Percentiles rank a stretch among this genome's conserved stretches.
phyloP scores from a whole-genome alignment of 2,888 invertebrate species.

The Chelonus formosanus region DNA sequence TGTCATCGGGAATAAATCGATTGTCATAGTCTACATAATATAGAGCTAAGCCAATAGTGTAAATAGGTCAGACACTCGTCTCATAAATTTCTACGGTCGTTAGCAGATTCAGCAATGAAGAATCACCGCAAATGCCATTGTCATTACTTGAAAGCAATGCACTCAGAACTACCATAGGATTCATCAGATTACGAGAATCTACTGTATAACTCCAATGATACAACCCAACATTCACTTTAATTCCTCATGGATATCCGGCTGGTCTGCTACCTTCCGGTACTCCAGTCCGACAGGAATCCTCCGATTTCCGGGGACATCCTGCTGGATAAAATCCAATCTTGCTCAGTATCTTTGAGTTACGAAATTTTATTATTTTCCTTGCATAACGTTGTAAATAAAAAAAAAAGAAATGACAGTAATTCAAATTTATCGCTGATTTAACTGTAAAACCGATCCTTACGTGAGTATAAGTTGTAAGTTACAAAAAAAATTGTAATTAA shows the following conservation, averaged over 20 bases:
- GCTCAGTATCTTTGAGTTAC: not conserved
- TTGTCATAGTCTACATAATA: not conserved
- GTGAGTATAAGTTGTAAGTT: not conserved
- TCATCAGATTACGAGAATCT: conserved; percentile 25
- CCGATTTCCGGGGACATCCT: conserved; percentile 32
- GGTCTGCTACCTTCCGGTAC: conserved; percentile 31
- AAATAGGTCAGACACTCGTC: conserved; percentile 4
- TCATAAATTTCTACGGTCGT: conserved; percentile 3
- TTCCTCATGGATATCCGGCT: conserved; percentile 33
- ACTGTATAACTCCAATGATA: conserved; percentile 3
- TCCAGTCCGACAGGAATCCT: conserved; percentile 30
- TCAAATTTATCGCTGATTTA: too few relatives aligned
- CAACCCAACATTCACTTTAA: conserved; percentile 16
- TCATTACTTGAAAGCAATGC: conserved; percentile 4
- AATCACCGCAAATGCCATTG: conserved; percentile 1
- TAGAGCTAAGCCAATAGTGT: not conserved
- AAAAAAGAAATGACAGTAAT: too few relatives aligned
- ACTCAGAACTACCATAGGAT: conserved; percentile 10
- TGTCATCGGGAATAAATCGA: too few relatives aligned
- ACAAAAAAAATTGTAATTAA: conserved; percentile 5
- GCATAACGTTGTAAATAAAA: not conserved
- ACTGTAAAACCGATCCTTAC: too few relatives aligned
- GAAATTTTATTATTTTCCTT: not conserved
- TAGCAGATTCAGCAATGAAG: not conserved
- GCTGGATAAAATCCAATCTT: not conserved